These are phyloP conservation scores for Amblyornis subalaris DNA, from an alignment of 2,113 vertebrate genomes.

Conservation along the genomic window DNA sequence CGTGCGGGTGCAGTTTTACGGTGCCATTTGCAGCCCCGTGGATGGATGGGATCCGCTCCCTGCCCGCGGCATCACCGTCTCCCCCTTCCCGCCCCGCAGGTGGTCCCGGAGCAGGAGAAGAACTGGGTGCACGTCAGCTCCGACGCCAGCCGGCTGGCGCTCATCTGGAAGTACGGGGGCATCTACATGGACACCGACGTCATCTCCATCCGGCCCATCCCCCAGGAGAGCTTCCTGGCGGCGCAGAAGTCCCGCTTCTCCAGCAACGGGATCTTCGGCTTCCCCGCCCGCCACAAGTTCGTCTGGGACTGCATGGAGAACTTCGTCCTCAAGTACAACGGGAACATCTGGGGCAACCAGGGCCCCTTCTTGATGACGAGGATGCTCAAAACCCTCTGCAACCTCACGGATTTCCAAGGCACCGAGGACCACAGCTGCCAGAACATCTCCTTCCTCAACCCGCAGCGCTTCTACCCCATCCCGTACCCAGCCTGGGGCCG, in stretches of 20 bases:
- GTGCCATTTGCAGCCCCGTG: background rate
- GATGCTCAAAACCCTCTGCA: conserved; percentile 69
- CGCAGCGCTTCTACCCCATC: conserved; percentile 77
- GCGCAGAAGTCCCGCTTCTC: conserved; percentile 60
- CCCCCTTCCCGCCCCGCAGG: background rate
- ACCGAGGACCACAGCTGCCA: conserved; percentile 63
- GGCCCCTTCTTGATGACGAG: conserved; percentile 73
- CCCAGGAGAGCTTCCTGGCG: conserved; percentile 66
- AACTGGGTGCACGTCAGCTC: conserved; percentile 74
- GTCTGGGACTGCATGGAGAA: conserved; percentile 76
- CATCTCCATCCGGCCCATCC: conserved; percentile 75
- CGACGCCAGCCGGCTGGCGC: conserved; percentile 68
- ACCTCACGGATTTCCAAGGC: conserved; percentile 59
- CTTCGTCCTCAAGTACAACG: conserved; percentile 75
- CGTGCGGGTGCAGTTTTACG: accelerated
- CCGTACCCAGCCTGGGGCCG: conserved; percentile 52
- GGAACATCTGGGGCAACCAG: conserved; percentile 74
- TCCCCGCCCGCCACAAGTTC: conserved; percentile 68
- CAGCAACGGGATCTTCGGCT: conserved; percentile 76
- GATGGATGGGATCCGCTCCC: accelerated
- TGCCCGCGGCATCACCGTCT: accelerated
- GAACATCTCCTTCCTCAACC: conserved; percentile 74
- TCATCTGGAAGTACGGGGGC: conserved; percentile 78
- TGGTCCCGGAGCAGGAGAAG: conserved; percentile 54
- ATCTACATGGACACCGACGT: conserved; percentile 79